These are phyloP conservation scores for Lepidochrysops patricia DNA, from an alignment of 2,888 invertebrate species.

Conservation along the genomic window DNA sequence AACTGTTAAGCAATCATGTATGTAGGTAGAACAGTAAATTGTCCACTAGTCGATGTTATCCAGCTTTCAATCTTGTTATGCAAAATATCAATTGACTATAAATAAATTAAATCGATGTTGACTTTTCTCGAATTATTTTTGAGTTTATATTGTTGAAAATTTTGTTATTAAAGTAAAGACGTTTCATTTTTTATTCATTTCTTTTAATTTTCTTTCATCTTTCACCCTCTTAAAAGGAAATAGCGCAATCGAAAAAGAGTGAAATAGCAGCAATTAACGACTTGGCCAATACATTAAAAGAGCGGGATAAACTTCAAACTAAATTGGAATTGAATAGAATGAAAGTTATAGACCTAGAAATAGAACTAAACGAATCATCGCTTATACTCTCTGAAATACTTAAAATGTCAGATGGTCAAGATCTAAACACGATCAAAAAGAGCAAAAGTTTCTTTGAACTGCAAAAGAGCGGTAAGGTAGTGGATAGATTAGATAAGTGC, in stretches of 20 bases:
- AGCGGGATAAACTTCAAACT: conserved; percentile 48
- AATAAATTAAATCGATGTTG: conserved; percentile 51
- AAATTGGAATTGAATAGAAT: conserved; percentile 59
- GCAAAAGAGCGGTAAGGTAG: conserved; percentile 76
- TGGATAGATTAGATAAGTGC: conserved; percentile 71
- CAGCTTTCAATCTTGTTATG: conserved; percentile 66
- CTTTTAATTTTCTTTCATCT: conserved; percentile 48
- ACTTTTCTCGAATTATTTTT: conserved; percentile 55
- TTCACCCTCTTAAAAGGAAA: conserved; percentile 52
- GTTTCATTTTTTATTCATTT: conserved; percentile 41
- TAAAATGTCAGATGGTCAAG: conserved; percentile 59
- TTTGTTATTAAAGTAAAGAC: conserved; percentile 55
- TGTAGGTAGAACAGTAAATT: conserved; percentile 65
- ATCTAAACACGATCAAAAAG: conserved; percentile 49
- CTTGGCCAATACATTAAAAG: conserved; percentile 45
- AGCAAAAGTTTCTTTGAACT: conserved; percentile 65
- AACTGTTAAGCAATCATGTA: conserved; percentile 70
- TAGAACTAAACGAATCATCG: conserved; percentile 69
- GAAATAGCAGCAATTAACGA: conserved; percentile 55
- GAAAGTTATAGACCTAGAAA: conserved; percentile 68
- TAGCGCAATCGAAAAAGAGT: conserved; percentile 53
- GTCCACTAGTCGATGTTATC: conserved; percentile 68
- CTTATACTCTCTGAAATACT: conserved; percentile 64
- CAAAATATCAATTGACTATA: conserved; percentile 50
- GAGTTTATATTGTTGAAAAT: conserved; percentile 56